Evolutionary conservation across 2,888 invertebrate genomes (phyloP).

Genomic region (Euproctis similis): DNA sequence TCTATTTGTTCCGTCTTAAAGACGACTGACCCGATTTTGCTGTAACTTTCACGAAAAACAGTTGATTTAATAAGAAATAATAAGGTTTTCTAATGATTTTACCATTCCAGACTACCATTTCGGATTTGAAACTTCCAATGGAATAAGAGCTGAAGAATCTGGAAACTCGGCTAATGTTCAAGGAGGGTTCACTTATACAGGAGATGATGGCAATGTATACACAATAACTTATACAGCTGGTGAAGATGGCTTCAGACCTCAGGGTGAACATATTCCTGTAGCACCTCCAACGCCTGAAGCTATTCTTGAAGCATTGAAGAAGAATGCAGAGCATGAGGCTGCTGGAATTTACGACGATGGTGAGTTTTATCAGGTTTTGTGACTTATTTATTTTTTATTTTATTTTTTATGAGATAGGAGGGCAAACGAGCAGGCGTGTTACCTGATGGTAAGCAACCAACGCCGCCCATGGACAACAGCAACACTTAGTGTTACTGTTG

Average conservation of each 20-base stretch:
- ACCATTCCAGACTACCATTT: conserved; percentile 55
- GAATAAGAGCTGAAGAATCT: conserved; percentile 53
- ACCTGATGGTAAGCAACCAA: too few relatives aligned
- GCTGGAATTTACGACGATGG: conserved; percentile 74
- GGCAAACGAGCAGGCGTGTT: too few relatives aligned
- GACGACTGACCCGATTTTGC: too few relatives aligned
- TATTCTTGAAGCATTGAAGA: conserved; percentile 63
- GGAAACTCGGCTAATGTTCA: conserved; percentile 44
- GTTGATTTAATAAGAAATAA: too few relatives aligned
- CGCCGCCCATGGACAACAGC: too few relatives aligned
- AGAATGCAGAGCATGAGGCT: conserved; percentile 72
- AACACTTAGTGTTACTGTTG: too few relatives aligned
- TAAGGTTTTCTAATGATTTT: too few relatives aligned
- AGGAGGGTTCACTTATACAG: conserved; percentile 75
- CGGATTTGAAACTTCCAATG: conserved; percentile 58
- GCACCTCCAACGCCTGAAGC: conserved; percentile 75
- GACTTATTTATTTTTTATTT: too few relatives aligned
- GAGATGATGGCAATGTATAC: conserved; percentile 74
- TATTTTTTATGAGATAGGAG: too few relatives aligned
- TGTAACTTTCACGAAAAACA: too few relatives aligned
- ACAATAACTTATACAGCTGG: conserved; percentile 70
- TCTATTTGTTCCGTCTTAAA: too few relatives aligned
- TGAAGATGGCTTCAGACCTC: conserved; percentile 73
- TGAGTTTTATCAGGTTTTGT: conserved; percentile 26
- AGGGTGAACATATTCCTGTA: conserved; percentile 73